Evolutionary conservation across 1,140 invertebrate genomes (phyloP), one percentile per base, ranked within the genome.

Genomic region (Agrypnia vestita): DNA sequence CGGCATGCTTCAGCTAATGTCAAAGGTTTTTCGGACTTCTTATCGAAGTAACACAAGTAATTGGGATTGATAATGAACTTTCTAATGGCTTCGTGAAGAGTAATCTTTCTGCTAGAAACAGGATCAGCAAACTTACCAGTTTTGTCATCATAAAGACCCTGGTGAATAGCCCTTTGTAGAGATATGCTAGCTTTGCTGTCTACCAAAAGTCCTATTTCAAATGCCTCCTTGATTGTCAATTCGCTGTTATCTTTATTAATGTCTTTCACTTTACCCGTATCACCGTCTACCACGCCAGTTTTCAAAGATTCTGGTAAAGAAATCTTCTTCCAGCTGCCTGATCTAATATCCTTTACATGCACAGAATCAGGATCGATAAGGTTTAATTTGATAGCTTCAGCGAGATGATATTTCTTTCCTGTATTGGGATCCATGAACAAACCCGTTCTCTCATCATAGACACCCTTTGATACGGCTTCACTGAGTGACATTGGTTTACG

Each of bases 71-170:
- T 93, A 7, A 96, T 90, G 74, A 93, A 95, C 64, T 93, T 92
- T 46, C 95, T 90, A 85, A 97, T 95, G 6, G 96, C 93, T 88
- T 97, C 96, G 82, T 96, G 93, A 11, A 98, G 86, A 15, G 95
- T 96, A 8, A 97, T 93, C 84, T 93, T 92, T 75, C 94, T 91
- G 21, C 93, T 94, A 1, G 93, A 94, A 44, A 91, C 91, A 11
- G 95, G 93, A 89, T 97, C 95, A 19, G 92, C 91, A 21, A 98
- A 92, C 89, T 95, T 95, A n/a, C 96, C 95, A 0, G 92, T 93
- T 72, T 90, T 89, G 72, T 95, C 94, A 83, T 96, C 93, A 85
- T 97, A 97, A 0, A 96, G 87, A 3, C 96, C 96, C 88, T 96
- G 94, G 86, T 97, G 95, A 61, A 97, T 93, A 0, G 95, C 95